Base-by-base conservation (phyloP, 2,797 vertebrate species). In the Sylvilagus floridanus region DNA sequence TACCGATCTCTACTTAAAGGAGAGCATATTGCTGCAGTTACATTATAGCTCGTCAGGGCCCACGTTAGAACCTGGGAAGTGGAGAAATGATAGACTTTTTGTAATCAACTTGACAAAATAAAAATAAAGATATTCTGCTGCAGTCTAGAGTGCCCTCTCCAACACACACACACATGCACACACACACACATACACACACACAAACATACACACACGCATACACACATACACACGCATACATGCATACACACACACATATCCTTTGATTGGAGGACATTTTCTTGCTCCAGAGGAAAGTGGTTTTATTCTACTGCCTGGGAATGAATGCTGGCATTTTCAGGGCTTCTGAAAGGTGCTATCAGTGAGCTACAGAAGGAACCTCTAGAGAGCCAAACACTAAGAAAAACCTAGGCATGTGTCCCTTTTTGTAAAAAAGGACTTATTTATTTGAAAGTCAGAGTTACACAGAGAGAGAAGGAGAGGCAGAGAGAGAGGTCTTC, bases 41-140 rank as follows among this genome's bases (percentile, higher is more conserved):
- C 1, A 26, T 7, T 71, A 22, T 4, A n/a, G 52, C 71, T n/a
- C 22, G 42, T 50, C 54, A 83, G 54, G n/a, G 86, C 69, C 42
- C 32, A 76, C 54, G 24, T 76, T 79, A 68, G 28, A 16, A 42
- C 4, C 2, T 68, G 37, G 16, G 76, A 90, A 66, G 52, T 69
- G 68, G 28, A 92, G 35, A 73, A 65, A 32, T 78, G 6, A 71
- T 24, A 85, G 32, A 17, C 21, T 84, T 77, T 47, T 2, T 37
- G 4, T 73, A 84, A 75, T 81, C 65, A 78, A 57, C 5, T 63
- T 83, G 24, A 50, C 52, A n/a, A 83, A 88, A 62, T 37, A 50
- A 75, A 94, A 92, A 95, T 63, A 94, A 88, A 84, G 8, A 83
- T 32, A 66, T 57, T n/a, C 54, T 50, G 57, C 7, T 54, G 16